A percentile compares a stretch with the other conserved stretches of the same genome.
Conservation (phyloP, 2,797 vertebrate genomes). For the Sorex maritimensis region DNA sequence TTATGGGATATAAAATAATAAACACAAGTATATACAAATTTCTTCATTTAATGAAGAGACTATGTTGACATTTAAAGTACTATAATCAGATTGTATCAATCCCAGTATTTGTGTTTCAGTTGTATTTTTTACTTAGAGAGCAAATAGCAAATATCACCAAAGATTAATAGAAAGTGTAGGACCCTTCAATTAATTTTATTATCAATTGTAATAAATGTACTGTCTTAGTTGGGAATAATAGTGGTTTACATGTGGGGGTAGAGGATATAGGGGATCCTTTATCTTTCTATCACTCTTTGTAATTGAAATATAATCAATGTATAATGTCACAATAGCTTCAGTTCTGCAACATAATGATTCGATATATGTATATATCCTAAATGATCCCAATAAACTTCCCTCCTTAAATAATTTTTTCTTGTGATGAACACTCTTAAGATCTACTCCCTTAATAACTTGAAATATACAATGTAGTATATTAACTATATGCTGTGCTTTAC, state of each 20-base stretch:
- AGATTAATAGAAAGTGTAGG: not conserved
- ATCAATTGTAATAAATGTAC: not conserved
- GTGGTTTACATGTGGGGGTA: not conserved
- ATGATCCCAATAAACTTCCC: not conserved
- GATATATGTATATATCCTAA: not conserved
- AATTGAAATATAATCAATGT: not conserved
- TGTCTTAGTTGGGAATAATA: not conserved
- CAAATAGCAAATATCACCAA: not conserved
- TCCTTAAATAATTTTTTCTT: not conserved
- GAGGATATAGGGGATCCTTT: not conserved
- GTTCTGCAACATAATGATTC: not conserved
- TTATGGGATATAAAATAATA: not conserved
- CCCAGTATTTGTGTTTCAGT: too few species aligned
- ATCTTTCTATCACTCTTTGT: not conserved
- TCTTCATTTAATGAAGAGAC: constrained; percentile 34
- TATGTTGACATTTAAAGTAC: constrained; percentile 6
- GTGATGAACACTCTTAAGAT: not conserved
- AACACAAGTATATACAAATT: not conserved
- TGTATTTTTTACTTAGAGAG: not conserved
- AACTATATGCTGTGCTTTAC: not conserved
- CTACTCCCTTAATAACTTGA: not conserved
- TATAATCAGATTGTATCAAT: constrained; percentile 9
- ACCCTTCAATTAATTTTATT: not conserved
- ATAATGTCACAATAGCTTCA: not conserved
- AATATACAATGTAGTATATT: not conserved